Evolutionary conservation across 2,888 invertebrate genomes (phyloP).

Genomic region (Xestia c-nigrum): DNA sequence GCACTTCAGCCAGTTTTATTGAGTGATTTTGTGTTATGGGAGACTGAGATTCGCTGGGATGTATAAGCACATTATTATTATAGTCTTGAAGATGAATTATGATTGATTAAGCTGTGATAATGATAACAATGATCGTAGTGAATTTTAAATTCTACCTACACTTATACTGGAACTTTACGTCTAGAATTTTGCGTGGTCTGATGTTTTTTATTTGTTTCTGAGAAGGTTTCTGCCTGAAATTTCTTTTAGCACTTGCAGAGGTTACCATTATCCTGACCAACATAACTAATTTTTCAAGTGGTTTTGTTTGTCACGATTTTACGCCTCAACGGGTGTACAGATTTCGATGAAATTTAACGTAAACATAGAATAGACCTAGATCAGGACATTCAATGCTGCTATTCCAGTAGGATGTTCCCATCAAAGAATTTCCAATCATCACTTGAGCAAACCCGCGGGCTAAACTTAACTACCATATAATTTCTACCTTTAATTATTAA

Average conservation of each 20-base stretch:
- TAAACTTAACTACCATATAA: neutral
- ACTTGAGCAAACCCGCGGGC: neutral
- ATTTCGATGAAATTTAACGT: neutral
- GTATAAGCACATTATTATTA: slow-evolving; percentile 17
- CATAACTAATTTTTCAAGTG: neutral
- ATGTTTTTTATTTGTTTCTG: neutral
- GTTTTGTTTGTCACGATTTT: neutral
- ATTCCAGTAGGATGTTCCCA: neutral
- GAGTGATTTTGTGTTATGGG: slow-evolving; percentile 54
- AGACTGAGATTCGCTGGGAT: slow-evolving; percentile 10
- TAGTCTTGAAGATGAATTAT: neutral
- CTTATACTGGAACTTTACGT: neutral
- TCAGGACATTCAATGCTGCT: neutral
- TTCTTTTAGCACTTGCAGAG: neutral
- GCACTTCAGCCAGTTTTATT: slow-evolving; percentile 57
- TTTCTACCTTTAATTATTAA: slow-evolving; percentile 32
- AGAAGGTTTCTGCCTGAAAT: neutral
- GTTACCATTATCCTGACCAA: neutral
- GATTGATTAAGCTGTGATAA: neutral
- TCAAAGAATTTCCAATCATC: neutral
- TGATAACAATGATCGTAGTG: neutral
- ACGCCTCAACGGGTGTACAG: neutral
- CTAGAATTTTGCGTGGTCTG: neutral
- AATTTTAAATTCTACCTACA: neutral
- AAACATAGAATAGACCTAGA: neutral